phyloP scores from a whole-genome alignment of 2,113 vertebrate genomes.

The Sinocyclocheilus rhinocerous region DNA sequence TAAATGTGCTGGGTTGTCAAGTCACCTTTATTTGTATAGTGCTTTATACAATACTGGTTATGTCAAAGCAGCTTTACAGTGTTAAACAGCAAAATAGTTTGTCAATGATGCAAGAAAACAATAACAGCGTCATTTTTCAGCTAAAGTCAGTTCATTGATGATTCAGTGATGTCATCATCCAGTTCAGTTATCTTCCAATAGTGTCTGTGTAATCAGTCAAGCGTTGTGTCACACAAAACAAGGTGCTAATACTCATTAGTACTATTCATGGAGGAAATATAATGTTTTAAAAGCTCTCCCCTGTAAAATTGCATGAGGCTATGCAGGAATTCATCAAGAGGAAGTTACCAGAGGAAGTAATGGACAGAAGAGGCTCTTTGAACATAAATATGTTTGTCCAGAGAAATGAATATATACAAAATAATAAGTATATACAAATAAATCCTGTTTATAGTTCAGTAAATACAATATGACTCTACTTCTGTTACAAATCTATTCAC shows the following conservation, averaged over 20 bases:
- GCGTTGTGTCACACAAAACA: background rate
- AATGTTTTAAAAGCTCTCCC: background rate
- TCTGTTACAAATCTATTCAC: background rate
- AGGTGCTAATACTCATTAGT: background rate
- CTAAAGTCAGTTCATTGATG: no score
- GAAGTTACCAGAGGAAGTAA: constrained; percentile 44
- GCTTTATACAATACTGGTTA: no score
- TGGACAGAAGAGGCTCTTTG: background rate
- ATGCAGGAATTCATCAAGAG: constrained; percentile 21
- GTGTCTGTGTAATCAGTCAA: no score
- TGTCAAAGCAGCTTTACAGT: no score
- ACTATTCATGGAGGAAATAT: background rate
- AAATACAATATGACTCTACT: background rate
- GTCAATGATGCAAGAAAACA: no score
- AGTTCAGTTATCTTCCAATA: no score
- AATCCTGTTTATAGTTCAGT: background rate
- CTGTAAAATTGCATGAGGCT: constrained; percentile 1
- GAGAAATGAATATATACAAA: background rate
- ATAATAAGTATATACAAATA: no score
- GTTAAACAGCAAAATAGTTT: no score
- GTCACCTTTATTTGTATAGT: no score
- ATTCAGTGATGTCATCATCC: no score
- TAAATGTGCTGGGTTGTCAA: background rate
- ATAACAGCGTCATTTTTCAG: no score
- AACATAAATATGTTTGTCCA: background rate